Percentiles rank a stretch among this genome's conserved stretches.
phyloP scores from a whole-genome alignment of 2,113 vertebrate species.

The Phylloscopus trochilus region DNA sequence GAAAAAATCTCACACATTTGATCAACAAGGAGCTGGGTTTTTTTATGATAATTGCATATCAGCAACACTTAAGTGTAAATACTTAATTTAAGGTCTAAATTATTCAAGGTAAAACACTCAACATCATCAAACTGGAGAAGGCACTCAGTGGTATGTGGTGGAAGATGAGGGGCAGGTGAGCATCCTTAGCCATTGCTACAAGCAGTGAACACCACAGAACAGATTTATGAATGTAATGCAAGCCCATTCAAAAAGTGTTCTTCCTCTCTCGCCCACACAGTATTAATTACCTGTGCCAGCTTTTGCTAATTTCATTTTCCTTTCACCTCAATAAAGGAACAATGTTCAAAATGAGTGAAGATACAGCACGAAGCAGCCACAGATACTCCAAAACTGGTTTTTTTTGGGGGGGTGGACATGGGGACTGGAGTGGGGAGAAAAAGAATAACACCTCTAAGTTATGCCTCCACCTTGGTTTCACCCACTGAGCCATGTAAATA shows the following conservation, averaged over 20 bases:
- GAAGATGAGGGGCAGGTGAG: neutral
- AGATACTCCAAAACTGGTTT: constrained; percentile 21
- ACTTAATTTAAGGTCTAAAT: neutral
- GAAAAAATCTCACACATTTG: neutral
- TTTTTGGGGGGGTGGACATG: neutral
- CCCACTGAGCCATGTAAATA: constrained; percentile 66
- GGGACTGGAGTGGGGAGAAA: neutral
- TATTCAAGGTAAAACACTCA: neutral
- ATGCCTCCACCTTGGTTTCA: constrained; percentile 56
- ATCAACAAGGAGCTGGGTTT: neutral
- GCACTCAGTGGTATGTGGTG: neutral
- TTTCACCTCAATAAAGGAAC: constrained; percentile 37
- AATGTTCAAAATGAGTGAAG: constrained; percentile 17
- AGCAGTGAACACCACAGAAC: neutral
- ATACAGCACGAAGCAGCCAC: neutral
- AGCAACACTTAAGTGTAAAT: neutral
- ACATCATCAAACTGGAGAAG: neutral
- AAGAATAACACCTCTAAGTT: constrained; percentile 65
- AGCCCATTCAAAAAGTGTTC: constrained; percentile 20
- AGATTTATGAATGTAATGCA: constrained; percentile 38
- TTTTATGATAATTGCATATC: neutral
- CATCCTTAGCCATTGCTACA: constrained; percentile 9
- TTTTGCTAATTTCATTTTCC: constrained; percentile 48
- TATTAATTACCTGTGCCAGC: constrained; percentile 46
- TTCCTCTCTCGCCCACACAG: constrained; percentile 18